phyloP scores from a whole-genome alignment of 92 coral and sea anemone genomes.

The Heteractis magnifica region DNA sequence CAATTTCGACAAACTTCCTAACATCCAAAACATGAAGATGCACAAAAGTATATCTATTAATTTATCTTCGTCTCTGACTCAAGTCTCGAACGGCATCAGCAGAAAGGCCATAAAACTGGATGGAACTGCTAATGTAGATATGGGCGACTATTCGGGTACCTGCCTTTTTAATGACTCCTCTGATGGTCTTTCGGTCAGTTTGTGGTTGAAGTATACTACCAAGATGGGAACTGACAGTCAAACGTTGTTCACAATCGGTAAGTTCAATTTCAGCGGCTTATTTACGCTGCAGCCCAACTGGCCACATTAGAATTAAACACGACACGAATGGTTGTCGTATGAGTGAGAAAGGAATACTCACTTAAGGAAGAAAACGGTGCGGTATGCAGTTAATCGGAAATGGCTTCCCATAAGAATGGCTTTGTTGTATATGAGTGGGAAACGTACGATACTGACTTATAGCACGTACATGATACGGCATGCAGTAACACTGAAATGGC shows the following conservation, averaged over 20 bases:
- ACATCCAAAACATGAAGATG: background rate
- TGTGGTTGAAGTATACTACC: conserved; percentile 33
- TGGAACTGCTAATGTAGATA: conserved; percentile 10
- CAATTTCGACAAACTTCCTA: conserved; percentile 10
- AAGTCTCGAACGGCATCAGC: conserved; percentile 16
- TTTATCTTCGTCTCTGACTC: background rate
- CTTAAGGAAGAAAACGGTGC: no score
- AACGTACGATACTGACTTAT: no score
- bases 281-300: no score
- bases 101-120: conserved; percentile 11
- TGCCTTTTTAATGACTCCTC: conserved; percentile 3
- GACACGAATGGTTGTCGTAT: no score
- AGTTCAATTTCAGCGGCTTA: background rate
- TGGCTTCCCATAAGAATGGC: background rate
- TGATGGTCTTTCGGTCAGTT: background rate
- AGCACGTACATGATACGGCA: no score
- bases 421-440: no score
- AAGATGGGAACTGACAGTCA: conserved; percentile 13
- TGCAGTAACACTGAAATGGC: no score
- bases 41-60: background rate
- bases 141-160: conserved; percentile 15
- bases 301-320: no score
- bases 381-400: no score
- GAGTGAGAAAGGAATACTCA: no score
- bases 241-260: conserved; percentile 25